These are phyloP conservation scores for Eulithis prunata DNA, from an alignment of 2,888 invertebrate genomes.

Conservation along the genomic window DNA sequence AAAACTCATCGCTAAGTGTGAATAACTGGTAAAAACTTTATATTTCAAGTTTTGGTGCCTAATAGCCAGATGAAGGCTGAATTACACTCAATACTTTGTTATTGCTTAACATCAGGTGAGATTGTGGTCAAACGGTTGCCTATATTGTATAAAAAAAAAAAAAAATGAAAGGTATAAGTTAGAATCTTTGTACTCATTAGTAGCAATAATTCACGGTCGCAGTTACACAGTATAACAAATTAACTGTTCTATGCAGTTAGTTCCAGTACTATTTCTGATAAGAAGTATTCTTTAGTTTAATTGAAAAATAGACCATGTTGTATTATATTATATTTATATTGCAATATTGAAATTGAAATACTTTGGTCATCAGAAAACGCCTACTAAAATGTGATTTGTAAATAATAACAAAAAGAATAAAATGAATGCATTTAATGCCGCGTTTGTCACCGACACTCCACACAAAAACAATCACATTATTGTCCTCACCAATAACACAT, in stretches of 20 bases:
- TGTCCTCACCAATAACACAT: slow-evolving; percentile 49
- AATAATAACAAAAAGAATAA: slow-evolving; percentile 63
- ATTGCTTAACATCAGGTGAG: no score
- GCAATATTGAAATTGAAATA: no score
- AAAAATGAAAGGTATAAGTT: neutral
- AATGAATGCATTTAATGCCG: slow-evolving; percentile 81
- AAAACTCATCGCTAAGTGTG: no score
- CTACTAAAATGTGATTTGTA: slow-evolving; percentile 7
- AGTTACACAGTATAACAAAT: neutral
- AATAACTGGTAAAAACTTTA: no score
- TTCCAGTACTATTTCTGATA: neutral
- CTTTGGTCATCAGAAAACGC: no score
- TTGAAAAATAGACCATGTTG: no score
- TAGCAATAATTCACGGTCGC: slow-evolving; percentile 14
- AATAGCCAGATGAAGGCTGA: neutral
- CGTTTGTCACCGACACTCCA: slow-evolving; percentile 61
- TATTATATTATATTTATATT: no score
- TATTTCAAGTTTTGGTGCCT: neutral
- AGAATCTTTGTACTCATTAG: slow-evolving; percentile 14
- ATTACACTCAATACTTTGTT: neutral
- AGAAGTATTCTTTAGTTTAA: neutral
- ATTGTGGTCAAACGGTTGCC: no score
- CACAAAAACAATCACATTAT: slow-evolving; percentile 55
- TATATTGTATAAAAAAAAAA: no score
- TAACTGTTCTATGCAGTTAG: neutral